Conservation (phyloP, 2,797 vertebrate genomes). For the Chloroceryle inda region DNA sequence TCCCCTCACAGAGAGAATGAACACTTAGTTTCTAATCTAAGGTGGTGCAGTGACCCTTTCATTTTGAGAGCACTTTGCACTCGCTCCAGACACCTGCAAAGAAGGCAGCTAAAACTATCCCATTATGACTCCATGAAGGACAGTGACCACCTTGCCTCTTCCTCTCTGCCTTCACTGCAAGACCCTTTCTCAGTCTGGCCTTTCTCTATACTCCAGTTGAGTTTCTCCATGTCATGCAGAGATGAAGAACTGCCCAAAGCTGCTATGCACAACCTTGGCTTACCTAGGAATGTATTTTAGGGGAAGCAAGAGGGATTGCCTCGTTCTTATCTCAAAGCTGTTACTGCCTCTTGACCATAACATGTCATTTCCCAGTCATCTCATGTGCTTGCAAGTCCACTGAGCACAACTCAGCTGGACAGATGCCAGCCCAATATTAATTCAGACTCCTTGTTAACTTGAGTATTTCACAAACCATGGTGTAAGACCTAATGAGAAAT, state of each 20-base stretch:
- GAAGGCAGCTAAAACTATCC: not conserved
- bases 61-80: not conserved
- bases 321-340: not conserved
- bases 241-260: not conserved
- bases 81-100: not conserved
- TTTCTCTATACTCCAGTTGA: not conserved
- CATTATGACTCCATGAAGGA: not conserved
- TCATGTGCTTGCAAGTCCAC: constrained; percentile 65
- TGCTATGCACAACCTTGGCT: not conserved
- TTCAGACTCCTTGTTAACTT: constrained; percentile 86
- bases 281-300: not conserved
- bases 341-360: not conserved
- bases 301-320: not conserved
- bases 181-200: not conserved
- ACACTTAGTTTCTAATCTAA: not conserved
- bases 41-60: not conserved
- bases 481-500: constrained; percentile 88
- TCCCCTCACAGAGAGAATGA: not conserved
- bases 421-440: constrained; percentile 84
- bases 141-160: not conserved
- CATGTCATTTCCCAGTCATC: constrained; percentile 19
- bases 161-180: not conserved
- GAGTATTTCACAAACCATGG: constrained; percentile 80
- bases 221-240: not conserved
- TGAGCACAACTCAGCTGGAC: constrained; percentile 72